Evolutionary conservation across 2,797 vertebrate species (phyloP), one percentile per base, ranked within the genome.

Genomic region (Labeo calbasu): DNA sequence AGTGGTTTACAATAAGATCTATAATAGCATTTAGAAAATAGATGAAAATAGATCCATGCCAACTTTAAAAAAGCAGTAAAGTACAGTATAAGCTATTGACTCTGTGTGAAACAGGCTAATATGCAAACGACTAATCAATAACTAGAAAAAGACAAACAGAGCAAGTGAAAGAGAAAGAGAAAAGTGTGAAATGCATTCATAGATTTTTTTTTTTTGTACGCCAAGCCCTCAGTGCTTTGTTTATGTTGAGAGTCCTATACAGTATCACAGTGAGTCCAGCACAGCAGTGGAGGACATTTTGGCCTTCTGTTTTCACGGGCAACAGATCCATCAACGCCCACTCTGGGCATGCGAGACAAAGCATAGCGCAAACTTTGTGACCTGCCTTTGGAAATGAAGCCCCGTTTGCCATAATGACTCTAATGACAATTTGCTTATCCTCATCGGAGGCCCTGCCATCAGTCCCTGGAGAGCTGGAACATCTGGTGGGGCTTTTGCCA

Each of bases 361-460:
- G 82, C 65, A 79, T 57, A 93, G 92, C 91, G 91, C 92, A 91
- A 89, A 84, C 88, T 84, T 91, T 87, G 86, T 92, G 93, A 95
- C 93, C 93, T 75, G 75, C 85, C 14, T 61, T 86, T 70, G 79
- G 90, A 91, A 93, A 87, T 77, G 75, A 91, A 92, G 92, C 89
- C 75, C 90, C 88, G 92, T 93, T 94, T 91, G 91, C 91, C 87
- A 89, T 93, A 93, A 92, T 92, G 92, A 93, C 91, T 90, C 87
- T 89, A 91, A 92, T 93, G 92, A 93, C 92, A 92, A 91, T 94
- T 94, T 94, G 92, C 95, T 94, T 95, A 92, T 91, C 88, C 89
- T 92, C 89, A 93, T 93, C 89, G 90, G 89, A 79, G 91, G 91
- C 89, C 55, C 69, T 68, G 61, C 63, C 86, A 93, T 95, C 91